These are phyloP conservation scores for Ochotona curzoniae DNA, from an alignment of 2,113 vertebrate species.

Conservation along the genomic window DNA sequence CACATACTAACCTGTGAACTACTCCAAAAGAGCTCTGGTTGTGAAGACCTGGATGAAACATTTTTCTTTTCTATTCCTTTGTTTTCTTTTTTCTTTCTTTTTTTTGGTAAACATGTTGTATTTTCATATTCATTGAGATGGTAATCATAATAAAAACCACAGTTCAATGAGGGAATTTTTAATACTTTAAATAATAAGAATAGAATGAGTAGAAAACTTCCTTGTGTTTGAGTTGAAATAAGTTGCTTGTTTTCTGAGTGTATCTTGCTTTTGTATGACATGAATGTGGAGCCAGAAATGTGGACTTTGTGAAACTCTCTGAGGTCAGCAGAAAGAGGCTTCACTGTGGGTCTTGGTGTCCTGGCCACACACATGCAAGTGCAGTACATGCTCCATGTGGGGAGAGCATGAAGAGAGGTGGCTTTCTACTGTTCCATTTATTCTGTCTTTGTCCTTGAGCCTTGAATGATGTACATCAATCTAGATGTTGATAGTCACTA, in stretches of 20 bases:
- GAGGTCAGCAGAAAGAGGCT: not conserved
- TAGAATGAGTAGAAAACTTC: not conserved
- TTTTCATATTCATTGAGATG: not conserved
- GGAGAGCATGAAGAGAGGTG: not conserved
- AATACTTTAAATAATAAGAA: not conserved
- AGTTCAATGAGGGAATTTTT: not conserved
- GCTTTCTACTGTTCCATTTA: not conserved
- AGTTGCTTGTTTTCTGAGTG: not conserved
- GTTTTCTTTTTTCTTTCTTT: not conserved
- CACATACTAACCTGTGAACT: not conserved
- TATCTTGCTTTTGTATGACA: not conserved
- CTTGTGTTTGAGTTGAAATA: not conserved
- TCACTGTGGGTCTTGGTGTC: not conserved
- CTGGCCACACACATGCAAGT: not conserved
- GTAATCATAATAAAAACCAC: not conserved
- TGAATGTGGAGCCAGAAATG: not conserved
- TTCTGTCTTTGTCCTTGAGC: not conserved
- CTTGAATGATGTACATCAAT: not conserved
- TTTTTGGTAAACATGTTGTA: not conserved
- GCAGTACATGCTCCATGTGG: too few relatives aligned
- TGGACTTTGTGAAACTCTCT: not conserved
- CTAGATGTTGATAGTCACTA: constrained; percentile 28
- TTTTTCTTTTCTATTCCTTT: not conserved
- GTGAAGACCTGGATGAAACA: not conserved
- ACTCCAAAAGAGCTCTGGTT: not conserved